A percentile compares a stretch with the other conserved stretches of the same genome.
Evolutionary conservation across 2,113 vertebrate species (phyloP).

Genomic region (Ursus arctos): DNA sequence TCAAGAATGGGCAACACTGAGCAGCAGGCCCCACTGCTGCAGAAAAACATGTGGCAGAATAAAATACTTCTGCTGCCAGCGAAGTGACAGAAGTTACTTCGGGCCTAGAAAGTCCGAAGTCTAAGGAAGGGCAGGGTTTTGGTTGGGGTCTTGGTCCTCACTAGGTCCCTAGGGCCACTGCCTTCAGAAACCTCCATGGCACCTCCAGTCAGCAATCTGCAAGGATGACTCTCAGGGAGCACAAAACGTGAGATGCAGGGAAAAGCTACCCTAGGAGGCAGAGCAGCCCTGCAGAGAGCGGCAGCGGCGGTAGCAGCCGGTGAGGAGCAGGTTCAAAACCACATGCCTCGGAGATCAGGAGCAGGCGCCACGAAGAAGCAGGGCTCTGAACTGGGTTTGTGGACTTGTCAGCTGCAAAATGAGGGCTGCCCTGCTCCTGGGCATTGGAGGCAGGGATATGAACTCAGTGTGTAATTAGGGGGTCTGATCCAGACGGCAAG

Average conservation of each 20-base stretch:
- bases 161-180: neutral
- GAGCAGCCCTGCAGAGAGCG: neutral
- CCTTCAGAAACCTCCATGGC: neutral
- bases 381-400: neutral
- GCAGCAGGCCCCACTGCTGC: neutral
- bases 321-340: neutral
- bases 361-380: neutral
- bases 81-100: neutral
- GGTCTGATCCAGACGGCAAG: neutral
- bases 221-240: neutral
- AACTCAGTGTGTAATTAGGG: neutral
- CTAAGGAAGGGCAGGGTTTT: neutral
- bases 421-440: neutral
- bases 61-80: neutral
- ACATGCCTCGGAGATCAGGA: neutral
- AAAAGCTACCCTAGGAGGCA: neutral
- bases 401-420: neutral
- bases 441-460: neutral
- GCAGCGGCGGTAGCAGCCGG: neutral
- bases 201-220: neutral
- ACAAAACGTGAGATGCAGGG: neutral
- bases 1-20: neutral
- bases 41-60: neutral
- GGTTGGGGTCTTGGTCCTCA: neutral
- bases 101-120: neutral